These are phyloP conservation scores for Sinocyclocheilus maitianheensis DNA, from an alignment of 2,113 vertebrate species.

Conservation along the genomic window DNA sequence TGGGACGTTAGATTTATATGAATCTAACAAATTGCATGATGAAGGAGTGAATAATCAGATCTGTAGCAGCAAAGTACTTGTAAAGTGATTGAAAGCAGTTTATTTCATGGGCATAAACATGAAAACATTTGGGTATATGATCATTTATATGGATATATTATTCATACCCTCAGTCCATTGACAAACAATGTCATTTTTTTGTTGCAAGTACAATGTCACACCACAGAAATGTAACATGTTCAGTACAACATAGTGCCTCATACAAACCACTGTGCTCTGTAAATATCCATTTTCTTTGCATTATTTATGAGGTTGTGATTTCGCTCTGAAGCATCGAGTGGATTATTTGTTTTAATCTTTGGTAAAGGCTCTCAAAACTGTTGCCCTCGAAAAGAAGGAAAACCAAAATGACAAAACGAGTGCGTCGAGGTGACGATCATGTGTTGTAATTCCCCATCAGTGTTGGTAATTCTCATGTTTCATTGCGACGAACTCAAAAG, in stretches of 20 bases:
- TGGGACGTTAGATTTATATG: neutral
- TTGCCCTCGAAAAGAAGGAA: conserved; percentile 21
- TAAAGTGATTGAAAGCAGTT: too few relatives aligned
- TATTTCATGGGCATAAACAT: neutral
- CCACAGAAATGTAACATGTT: conserved; percentile 21
- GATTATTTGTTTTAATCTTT: conserved; percentile 6
- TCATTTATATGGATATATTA: neutral
- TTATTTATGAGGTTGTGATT: conserved; percentile 11
- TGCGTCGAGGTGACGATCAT: too few relatives aligned
- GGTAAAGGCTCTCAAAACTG: conserved; percentile 5
- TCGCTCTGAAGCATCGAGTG: conserved; percentile 9
- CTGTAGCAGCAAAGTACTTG: neutral
- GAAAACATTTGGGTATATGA: neutral
- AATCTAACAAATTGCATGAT: neutral
- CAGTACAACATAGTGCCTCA: conserved; percentile 44
- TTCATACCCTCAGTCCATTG: conserved; percentile 14
- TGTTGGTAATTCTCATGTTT: conserved; percentile 16
- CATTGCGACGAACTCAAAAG: conserved; percentile 18
- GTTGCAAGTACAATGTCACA: neutral
- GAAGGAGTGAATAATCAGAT: neutral
- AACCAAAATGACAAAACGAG: conserved; percentile 15
- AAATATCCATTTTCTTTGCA: conserved; percentile 36
- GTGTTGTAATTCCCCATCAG: neutral
- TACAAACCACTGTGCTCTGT: conserved; percentile 47
- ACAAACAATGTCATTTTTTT: neutral